Percentiles rank a stretch among this genome's conserved stretches.
Conservation (phyloP, 2,113 vertebrate genomes). For the Cyanoramphus novaezelandiae region DNA sequence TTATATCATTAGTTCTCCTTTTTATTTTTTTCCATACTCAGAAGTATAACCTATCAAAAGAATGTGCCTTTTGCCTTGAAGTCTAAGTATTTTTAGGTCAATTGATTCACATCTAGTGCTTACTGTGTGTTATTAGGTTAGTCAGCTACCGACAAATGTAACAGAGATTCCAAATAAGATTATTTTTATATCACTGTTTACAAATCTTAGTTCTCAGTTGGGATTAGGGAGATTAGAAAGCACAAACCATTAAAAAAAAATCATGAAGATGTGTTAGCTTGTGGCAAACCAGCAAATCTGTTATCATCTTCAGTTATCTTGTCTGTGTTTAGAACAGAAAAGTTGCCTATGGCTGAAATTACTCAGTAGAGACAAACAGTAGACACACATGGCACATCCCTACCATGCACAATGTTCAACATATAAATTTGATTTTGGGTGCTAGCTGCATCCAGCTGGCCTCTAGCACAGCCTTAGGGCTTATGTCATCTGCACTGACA, state of each 20-base stretch:
- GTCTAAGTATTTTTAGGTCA: conserved; percentile 21
- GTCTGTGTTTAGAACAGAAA: conserved; percentile 4
- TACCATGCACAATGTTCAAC: not conserved
- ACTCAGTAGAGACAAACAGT: not conserved
- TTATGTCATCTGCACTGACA: not conserved
- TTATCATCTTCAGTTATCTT: conserved; percentile 19
- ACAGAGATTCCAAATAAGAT: conserved; percentile 29
- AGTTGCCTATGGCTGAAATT: conserved; percentile 39
- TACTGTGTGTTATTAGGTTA: conserved; percentile 26
- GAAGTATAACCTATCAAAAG: not conserved
- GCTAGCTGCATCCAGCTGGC: not conserved
- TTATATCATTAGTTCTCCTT: not conserved
- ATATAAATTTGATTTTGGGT: not conserved
- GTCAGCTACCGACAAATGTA: conserved; percentile 14
- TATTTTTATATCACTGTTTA: conserved; percentile 47
- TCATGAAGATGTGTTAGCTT: not conserved
- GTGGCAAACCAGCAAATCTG: conserved; percentile 28
- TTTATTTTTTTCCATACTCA: not conserved
- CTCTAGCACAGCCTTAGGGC: not conserved
- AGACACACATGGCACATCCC: not conserved
- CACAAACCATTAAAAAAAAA: not conserved
- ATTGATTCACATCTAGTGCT: conserved; percentile 17
- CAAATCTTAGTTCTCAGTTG: conserved; percentile 11
- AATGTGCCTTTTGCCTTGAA: not conserved
- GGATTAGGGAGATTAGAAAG: conserved; percentile 17